Percentiles rank a stretch among this genome's conserved stretches.
Evolutionary conservation across 2,113 vertebrate genomes (phyloP).

Genomic region (Lophius piscatorius): DNA sequence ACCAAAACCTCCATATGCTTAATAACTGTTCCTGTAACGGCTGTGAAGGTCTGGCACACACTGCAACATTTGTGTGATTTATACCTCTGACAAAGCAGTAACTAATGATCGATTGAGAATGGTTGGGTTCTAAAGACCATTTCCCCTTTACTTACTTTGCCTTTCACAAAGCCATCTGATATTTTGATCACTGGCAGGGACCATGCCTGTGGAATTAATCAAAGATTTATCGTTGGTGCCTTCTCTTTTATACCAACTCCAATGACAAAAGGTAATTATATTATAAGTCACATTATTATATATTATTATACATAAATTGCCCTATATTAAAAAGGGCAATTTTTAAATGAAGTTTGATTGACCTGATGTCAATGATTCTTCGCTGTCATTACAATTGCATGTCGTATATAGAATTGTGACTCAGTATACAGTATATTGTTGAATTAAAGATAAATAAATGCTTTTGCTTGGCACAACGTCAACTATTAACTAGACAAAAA

Average conservation of each 20-base stretch:
- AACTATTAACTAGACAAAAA: too few species aligned
- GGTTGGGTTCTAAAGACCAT: constrained; percentile 77
- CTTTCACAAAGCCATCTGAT: constrained; percentile 79
- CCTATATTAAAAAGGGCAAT: too few species aligned
- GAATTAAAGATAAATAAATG: constrained; percentile 3
- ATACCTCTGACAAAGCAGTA: constrained; percentile 78
- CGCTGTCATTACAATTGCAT: too few species aligned
- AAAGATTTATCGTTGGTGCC: constrained; percentile 63
- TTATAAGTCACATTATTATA: too few species aligned
- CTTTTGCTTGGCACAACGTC: constrained; percentile 7
- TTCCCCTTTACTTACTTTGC: constrained; percentile 82
- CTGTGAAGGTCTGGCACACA: constrained; percentile 36
- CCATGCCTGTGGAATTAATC: constrained; percentile 77
- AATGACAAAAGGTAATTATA: constrained; percentile 10
- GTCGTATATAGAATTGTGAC: too few species aligned
- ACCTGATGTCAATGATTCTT: too few species aligned
- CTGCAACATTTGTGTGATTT: constrained; percentile 74
- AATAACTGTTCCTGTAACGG: constrained; percentile 16
- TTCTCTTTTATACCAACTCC: constrained; percentile 59
- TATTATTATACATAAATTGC: too few species aligned
- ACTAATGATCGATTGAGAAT: constrained; percentile 82
- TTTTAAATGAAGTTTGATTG: too few species aligned
- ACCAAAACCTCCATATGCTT: constrained; percentile 13
- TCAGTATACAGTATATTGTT: too few species aligned
- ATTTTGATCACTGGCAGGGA: constrained; percentile 78